A percentile compares a stretch with the other conserved stretches of the same genome.
Conservation (phyloP, 2,113 vertebrate genomes). For the Laterallus jamaicensis region DNA sequence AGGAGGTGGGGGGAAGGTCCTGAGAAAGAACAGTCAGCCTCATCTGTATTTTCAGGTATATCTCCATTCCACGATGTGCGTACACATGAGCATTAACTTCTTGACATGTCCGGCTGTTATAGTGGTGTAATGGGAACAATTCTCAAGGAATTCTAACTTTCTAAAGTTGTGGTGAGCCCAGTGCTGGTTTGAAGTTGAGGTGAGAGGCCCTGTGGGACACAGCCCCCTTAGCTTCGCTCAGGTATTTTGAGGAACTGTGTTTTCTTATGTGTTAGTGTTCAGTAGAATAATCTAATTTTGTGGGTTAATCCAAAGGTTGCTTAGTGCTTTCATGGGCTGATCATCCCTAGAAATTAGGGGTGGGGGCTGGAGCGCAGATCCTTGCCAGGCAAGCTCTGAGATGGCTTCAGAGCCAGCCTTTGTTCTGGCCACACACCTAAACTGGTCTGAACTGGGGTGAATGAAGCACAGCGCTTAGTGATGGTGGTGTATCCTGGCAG, state of each 20-base stretch:
- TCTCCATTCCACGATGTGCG: background rate
- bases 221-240: background rate
- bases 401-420: background rate
- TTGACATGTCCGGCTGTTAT: background rate
- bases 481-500: background rate
- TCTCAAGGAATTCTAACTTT: background rate
- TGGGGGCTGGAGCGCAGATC: background rate
- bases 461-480: accelerated
- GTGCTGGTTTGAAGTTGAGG: background rate
- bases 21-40: background rate
- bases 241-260: background rate
- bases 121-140: background rate
- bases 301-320: background rate
- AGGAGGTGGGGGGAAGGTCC: accelerated
- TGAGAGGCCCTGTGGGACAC: background rate
- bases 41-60: background rate
- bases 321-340: background rate
- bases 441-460: no score
- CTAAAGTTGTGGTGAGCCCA: background rate
- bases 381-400: background rate
- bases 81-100: background rate
- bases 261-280: background rate
- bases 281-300: background rate
- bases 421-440: background rate
- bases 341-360: background rate